Evolutionary conservation across 2,888 invertebrate genomes (phyloP).

Genomic region (Coenonympha glycerion): DNA sequence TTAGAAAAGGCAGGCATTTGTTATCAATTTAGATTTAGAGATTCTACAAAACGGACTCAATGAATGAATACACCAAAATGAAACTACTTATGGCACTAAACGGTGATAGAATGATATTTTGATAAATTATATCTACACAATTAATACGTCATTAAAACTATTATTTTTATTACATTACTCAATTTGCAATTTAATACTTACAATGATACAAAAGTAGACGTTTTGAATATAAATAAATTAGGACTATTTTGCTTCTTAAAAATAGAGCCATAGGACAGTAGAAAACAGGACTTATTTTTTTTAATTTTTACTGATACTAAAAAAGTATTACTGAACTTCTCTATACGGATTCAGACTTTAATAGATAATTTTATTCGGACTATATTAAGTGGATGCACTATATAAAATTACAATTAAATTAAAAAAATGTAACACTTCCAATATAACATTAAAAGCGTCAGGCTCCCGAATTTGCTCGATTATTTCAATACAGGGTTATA

Average conservation of each 20-base stretch:
- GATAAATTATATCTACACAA: neutral
- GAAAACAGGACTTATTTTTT: no score
- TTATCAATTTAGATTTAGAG: no score
- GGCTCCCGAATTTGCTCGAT: constrained; percentile 15
- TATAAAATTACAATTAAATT: no score
- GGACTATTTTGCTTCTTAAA: neutral
- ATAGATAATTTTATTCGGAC: no score
- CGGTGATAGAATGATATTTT: neutral
- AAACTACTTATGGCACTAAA: constrained; percentile 2
- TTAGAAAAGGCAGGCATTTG: no score
- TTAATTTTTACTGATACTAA: no score
- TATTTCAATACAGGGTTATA: no score
- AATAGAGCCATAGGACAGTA: neutral
- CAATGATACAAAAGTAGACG: no score
- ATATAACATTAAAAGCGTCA: constrained; percentile 7
- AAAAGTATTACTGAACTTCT: no score
- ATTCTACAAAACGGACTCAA: neutral
- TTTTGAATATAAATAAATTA: no score
- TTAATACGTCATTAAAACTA: neutral
- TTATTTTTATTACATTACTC: neutral
- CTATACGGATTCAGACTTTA: no score
- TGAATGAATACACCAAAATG: neutral
- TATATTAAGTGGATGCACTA: no score
- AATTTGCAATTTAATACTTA: neutral
- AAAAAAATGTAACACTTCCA: neutral